Evolutionary conservation across 2,888 invertebrate genomes (phyloP).

Genomic region (Meghimatium bilineatum): DNA sequence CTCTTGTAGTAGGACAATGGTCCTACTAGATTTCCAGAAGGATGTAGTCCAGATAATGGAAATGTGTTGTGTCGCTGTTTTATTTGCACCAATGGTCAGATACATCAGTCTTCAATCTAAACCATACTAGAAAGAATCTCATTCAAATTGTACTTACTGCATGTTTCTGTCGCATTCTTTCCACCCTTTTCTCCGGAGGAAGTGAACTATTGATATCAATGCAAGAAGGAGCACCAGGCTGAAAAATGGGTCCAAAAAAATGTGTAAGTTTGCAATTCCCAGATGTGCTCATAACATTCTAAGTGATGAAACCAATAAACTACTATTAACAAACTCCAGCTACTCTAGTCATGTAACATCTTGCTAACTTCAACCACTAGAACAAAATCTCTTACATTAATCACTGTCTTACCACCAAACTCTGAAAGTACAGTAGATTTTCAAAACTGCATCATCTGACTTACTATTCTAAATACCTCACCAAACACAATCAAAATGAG

Average conservation of each 20-base stretch:
- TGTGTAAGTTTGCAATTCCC: background rate
- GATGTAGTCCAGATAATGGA: too few relatives aligned
- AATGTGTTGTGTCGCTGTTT: too few relatives aligned
- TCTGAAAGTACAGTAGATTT: constrained; percentile 6
- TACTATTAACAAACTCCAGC: background rate
- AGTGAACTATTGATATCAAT: constrained; percentile 66
- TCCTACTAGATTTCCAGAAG: too few relatives aligned
- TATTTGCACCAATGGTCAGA: too few relatives aligned
- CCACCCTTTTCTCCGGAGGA: constrained; percentile 58
- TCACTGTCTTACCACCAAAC: constrained; percentile 1
- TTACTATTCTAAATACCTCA: constrained; percentile 6
- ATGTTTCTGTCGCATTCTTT: constrained; percentile 65
- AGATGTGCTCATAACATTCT: background rate
- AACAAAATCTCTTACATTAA: background rate
- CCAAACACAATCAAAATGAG: constrained; percentile 1
- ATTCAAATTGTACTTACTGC: constrained; percentile 56
- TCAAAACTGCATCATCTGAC: constrained; percentile 16
- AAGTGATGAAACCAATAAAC: background rate
- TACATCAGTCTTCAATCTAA: too few relatives aligned
- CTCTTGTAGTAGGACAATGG: too few relatives aligned
- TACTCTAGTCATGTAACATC: background rate
- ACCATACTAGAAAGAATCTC: background rate
- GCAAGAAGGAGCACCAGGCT: constrained; percentile 63
- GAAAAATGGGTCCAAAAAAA: constrained; percentile 42
- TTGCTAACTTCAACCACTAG: background rate